Conservation (phyloP, 2,113 vertebrate genomes). For the Festucalex cinctus region DNA sequence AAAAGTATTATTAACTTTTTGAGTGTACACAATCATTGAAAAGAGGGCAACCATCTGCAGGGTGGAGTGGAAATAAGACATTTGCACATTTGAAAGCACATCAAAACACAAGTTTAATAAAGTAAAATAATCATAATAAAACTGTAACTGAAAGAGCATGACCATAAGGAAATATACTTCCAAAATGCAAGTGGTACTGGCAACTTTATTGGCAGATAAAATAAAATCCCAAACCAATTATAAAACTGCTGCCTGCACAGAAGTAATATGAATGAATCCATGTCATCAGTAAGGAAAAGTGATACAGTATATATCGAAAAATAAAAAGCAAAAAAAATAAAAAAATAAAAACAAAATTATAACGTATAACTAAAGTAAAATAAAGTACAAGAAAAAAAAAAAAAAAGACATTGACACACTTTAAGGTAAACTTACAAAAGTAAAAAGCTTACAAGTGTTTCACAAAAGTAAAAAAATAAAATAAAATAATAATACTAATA, state of each 20-base stretch:
- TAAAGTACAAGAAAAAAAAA: too few relatives aligned
- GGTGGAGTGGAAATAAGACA: neutral
- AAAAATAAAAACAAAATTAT: too few relatives aligned
- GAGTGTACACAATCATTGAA: slow-evolving; percentile 23
- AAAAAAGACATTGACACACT: too few relatives aligned
- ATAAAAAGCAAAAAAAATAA: neutral
- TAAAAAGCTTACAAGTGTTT: too few relatives aligned
- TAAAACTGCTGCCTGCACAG: neutral
- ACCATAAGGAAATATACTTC: neutral
- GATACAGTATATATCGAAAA: neutral
- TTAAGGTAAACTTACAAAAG: too few relatives aligned
- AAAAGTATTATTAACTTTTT: slow-evolving; percentile 7
- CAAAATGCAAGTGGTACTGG: neutral
- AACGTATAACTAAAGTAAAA: too few relatives aligned
- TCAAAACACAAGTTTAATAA: neutral
- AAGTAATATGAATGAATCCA: neutral
- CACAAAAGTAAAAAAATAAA: too few relatives aligned
- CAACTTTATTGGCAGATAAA: slow-evolving; percentile 1
- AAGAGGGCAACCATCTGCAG: neutral
- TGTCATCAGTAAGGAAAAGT: neutral
- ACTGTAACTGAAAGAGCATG: neutral
- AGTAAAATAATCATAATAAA: neutral
- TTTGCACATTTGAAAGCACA: neutral
- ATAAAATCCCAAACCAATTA: neutral
- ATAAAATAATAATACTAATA: too few relatives aligned